Base-by-base conservation (phyloP, 2,888 invertebrate genomes). In the Netelia virgata region DNA sequence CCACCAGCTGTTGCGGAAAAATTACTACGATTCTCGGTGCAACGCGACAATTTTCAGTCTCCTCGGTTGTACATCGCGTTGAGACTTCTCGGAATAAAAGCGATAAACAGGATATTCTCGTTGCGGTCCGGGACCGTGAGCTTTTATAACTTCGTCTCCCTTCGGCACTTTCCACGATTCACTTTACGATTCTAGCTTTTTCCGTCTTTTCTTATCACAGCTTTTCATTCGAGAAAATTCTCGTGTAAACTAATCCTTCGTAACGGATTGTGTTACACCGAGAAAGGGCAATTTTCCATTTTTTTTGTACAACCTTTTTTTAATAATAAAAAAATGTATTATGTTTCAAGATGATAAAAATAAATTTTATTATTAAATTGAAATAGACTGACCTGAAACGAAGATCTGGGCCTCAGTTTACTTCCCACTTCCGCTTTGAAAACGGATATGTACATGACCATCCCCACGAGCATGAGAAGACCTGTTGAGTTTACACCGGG, bases 401-500 rank as follows among this genome's bases (percentile, higher is more conserved):
- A 95, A 20, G 97, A 97, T 91, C 96, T 96, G 83, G 98, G 96
- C 84, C 97, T 95, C 82, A 98, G 94, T 94, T 98, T 98, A 91
- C 97, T 96, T 63, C 98, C 98, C 64, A 98, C 96, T 95, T 98
- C 98, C 10, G 98, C 97, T 94, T 98, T 98, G 93, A 98, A 97
- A 91, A 97, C 96, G 79, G 98, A 98, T 94, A 98, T 98, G 95
- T 98, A 98, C 95, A 98, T 97, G 91, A 98, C 97, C 93, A 98
- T 96, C 69, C 98, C 98, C 88, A 97, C 97, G 90, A 98, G 95
- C 97, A 98, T 97, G 88, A 98, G 95, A 86, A 98, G 95, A 93
- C 98, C 98, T 98, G 50, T 61, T 74, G 59, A 47, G 23, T 53
- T 36, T 11, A 41, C 20, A 84, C 36, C 5, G 36, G 6, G 6